These are phyloP conservation scores for Rhinoraja longicauda DNA, from an alignment of 2,797 vertebrate species.

Conservation along the genomic window DNA sequence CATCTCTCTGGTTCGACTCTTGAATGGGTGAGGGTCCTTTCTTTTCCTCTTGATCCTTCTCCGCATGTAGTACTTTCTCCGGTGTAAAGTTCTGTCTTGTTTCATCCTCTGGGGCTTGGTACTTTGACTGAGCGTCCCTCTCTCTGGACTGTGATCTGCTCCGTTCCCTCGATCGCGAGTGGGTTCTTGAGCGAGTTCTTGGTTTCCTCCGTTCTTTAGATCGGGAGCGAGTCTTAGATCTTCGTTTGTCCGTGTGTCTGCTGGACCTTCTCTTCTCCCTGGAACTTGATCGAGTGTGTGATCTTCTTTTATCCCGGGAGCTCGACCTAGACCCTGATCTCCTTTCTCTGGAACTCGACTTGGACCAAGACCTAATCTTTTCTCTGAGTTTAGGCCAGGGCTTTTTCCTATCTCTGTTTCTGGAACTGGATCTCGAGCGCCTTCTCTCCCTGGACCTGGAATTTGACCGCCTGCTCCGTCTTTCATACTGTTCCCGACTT, in stretches of 20 bases:
- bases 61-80: neutral
- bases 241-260: conserved; percentile 55
- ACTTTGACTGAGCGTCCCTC: neutral
- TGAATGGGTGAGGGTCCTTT: neutral
- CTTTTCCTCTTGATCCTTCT: conserved; percentile 15
- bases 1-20: neutral
- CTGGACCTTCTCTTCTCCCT: conserved; percentile 54
- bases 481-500: conserved; percentile 52
- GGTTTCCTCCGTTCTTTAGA: conserved; percentile 69
- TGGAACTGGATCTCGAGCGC: neutral
- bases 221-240: conserved; percentile 59
- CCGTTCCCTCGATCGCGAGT: conserved; percentile 51
- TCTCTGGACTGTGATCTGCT: conserved; percentile 43
- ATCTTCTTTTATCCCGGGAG: conserved; percentile 56
- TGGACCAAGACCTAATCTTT: conserved; percentile 52
- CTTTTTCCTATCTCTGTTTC: conserved; percentile 34
- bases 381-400: conserved; percentile 5
- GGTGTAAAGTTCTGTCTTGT: neutral
- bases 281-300: conserved; percentile 56
- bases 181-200: conserved; percentile 52
- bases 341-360: conserved; percentile 54
- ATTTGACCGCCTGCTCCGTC: conserved; percentile 46
- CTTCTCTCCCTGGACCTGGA: conserved; percentile 47
- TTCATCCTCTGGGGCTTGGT: neutral
- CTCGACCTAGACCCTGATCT: conserved; percentile 57